Conservation (phyloP, 2,888 invertebrate species). For the Leptinotarsa haldemani region DNA sequence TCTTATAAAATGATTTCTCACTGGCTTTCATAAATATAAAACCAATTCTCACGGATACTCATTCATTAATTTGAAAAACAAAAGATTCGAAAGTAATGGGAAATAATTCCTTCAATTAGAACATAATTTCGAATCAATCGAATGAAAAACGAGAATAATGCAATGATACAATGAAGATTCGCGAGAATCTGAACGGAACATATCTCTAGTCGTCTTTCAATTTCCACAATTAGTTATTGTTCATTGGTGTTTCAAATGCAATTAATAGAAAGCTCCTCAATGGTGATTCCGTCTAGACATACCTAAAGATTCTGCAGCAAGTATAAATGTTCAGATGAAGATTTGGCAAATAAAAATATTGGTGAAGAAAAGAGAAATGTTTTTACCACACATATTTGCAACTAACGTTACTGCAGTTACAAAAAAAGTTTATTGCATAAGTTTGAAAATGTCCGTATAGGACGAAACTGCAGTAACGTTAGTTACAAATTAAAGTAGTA, state of each 20-base stretch:
- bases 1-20: neutral
- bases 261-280: constrained; percentile 4
- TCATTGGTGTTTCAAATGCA: neutral
- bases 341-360: neutral
- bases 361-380: too few species aligned
- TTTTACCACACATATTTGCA: too few species aligned
- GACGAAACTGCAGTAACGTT: too few species aligned
- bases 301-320: neutral
- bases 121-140: constrained; percentile 1
- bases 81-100: constrained; percentile 20
- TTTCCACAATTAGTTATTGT: constrained; percentile 3
- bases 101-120: constrained; percentile 18
- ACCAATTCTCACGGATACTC: constrained; percentile 17
- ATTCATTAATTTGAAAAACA: neutral
- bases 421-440: too few species aligned
- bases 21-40: constrained; percentile 17
- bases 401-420: too few species aligned
- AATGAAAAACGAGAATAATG: constrained; percentile 6
- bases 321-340: neutral
- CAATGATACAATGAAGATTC: neutral
- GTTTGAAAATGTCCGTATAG: too few species aligned
- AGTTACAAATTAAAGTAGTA: too few species aligned
- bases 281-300: neutral
- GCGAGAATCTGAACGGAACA: neutral
- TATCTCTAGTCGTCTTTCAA: constrained; percentile 1